Base-by-base conservation (phyloP, 1,140 invertebrate species). In the Tetramorium simillimum region DNA sequence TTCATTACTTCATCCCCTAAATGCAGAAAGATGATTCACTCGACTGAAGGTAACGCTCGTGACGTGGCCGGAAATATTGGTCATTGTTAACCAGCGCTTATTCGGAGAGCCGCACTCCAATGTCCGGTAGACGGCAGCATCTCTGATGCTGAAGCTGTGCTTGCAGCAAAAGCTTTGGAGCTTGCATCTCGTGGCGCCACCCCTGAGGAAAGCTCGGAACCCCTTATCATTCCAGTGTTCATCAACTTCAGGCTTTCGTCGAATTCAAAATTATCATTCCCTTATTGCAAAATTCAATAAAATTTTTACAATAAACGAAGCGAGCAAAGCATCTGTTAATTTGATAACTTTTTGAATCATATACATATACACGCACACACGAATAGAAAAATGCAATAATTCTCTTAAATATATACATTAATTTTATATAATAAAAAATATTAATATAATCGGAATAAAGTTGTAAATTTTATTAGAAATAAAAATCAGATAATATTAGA, bases 51-150 rank as follows among this genome's bases (percentile, higher is more conserved):
- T 92, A 93, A 93, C 89, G 84, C 67, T 78, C 67, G 67, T 91
- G 86, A 91, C 88, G 65, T 86, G 65, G 86, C 87, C 92, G 91
- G 89, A 92, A 93, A 90, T 91, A 92, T 93, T 89, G 91, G 90
- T 92, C 88, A 93, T 92, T 92, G 88, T 93, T 90, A 91, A 92
- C 87, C 67, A 84, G 85, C 21, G 49, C 85, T 89, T 75, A 67
- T 77, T 89, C 86, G 78, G 60, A 49, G 81, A 90, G 88, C 82
- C 89, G 73, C 88, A 77, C 72, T 88, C 81, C 67, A 78, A 51
- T 63, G 56, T 73, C 88, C 89, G 89, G 87, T 90, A 87, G 89
- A 85, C 88, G 92, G 92, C 92, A 93, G 93, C 92, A 93, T 93
- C 92, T 90, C 89, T 93, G 89, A 88, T 80, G 75, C 86, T 70